Evolutionary conservation across 1,140 invertebrate genomes (phyloP).

Genomic region (Drosophila parabipectinata): DNA sequence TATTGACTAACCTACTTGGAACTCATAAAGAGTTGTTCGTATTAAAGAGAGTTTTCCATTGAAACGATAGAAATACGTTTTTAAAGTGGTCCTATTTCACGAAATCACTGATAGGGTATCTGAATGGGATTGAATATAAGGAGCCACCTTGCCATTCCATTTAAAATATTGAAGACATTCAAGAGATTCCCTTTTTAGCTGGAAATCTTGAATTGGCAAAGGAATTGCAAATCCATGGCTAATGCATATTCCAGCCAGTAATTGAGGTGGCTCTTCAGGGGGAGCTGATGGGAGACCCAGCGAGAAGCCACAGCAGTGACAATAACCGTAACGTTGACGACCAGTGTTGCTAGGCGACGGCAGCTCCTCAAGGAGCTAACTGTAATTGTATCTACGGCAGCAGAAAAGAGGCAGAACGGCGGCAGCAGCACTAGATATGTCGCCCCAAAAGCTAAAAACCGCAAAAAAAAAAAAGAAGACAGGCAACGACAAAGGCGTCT

Average conservation of each 20-base stretch:
- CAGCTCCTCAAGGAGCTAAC: slow-evolving; percentile 52
- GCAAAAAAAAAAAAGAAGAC: slow-evolving; percentile 54
- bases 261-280: slow-evolving; percentile 12
- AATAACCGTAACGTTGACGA: slow-evolving; percentile 63
- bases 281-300: neutral
- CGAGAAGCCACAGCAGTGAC: slow-evolving; percentile 56
- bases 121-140: neutral
- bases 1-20: slow-evolving; percentile 36
- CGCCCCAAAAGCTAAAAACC: slow-evolving; percentile 68
- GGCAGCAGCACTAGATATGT: neutral
- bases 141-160: neutral
- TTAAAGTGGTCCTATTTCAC: no score
- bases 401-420: slow-evolving; percentile 27
- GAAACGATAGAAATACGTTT: no score
- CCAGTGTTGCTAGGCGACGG: slow-evolving; percentile 26
- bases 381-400: slow-evolving; percentile 75
- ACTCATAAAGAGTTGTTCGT: slow-evolving; percentile 9
- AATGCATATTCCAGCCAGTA: slow-evolving; percentile 40
- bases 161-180: slow-evolving; percentile 8
- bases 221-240: slow-evolving; percentile 28
- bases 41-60: neutral
- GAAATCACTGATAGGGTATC: neutral
- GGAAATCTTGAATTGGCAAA: neutral
- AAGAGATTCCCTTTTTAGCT: slow-evolving; percentile 2
- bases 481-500: slow-evolving; percentile 60